phyloP scores from a whole-genome alignment of 1,140 invertebrate genomes.

The Scaptodrosophila lebanonensis region DNA sequence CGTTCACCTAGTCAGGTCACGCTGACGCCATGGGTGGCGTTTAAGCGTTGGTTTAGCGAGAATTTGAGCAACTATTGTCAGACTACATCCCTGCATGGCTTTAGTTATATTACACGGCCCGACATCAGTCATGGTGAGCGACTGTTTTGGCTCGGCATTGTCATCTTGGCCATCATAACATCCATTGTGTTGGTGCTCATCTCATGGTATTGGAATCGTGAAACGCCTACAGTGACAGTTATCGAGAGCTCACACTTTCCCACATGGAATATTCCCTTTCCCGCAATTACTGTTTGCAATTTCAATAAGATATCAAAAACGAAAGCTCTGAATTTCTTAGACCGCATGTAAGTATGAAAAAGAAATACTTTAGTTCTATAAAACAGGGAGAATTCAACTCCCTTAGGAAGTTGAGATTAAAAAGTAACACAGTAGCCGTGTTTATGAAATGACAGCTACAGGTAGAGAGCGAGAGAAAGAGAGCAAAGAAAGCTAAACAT shows the following conservation, averaged over 20 bases:
- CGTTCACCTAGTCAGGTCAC: background rate
- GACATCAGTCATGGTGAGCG: conserved; percentile 57
- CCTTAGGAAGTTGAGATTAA: too few relatives aligned
- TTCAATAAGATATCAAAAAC: conserved; percentile 79
- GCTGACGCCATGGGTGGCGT: conserved; percentile 4
- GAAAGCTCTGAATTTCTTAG: conserved; percentile 57
- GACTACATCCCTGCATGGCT: conserved; percentile 77
- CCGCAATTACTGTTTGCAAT: conserved; percentile 81
- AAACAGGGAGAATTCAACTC: too few relatives aligned
- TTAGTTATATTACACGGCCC: conserved; percentile 66
- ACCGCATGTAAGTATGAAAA: conserved; percentile 62
- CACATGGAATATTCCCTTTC: conserved; percentile 85
- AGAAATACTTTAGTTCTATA: too few relatives aligned
- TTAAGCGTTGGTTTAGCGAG: conserved; percentile 53
- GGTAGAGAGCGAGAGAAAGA: too few relatives aligned
- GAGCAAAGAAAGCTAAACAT: too few relatives aligned
- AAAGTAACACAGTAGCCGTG: too few relatives aligned
- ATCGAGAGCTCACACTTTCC: conserved; percentile 84
- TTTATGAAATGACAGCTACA: too few relatives aligned
- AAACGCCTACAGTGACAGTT: conserved; percentile 78
- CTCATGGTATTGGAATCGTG: conserved; percentile 77
- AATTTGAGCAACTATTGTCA: conserved; percentile 76
- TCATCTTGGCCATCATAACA: conserved; percentile 75
- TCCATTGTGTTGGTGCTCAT: conserved; percentile 77
- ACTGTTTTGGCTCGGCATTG: conserved; percentile 77